Conservation (phyloP, 2,888 invertebrate species). For the Ophion ventricosus region DNA sequence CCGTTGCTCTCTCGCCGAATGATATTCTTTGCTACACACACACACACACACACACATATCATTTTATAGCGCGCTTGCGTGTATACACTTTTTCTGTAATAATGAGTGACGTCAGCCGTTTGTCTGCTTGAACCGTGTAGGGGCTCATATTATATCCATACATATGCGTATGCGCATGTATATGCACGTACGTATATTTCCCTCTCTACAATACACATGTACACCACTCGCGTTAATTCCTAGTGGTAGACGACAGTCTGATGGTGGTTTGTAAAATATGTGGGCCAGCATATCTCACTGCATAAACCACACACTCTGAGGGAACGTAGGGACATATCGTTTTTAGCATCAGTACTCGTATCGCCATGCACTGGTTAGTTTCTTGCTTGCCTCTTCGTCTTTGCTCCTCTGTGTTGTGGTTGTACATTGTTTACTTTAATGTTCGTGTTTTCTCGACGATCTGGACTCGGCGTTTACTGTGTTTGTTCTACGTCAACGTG, state of each 20-base stretch:
- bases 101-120: constrained; percentile 74
- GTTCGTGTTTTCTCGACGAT: constrained; percentile 34
- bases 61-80: constrained; percentile 8
- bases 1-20: constrained; percentile 38
- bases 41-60: background rate
- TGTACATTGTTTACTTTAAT: constrained; percentile 25
- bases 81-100: constrained; percentile 66
- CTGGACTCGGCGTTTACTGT: constrained; percentile 47
- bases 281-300: constrained; percentile 52
- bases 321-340: constrained; percentile 2
- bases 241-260: constrained; percentile 44
- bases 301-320: constrained; percentile 21
- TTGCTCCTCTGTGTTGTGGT: constrained; percentile 52
- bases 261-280: constrained; percentile 60
- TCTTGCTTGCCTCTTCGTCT: constrained; percentile 44
- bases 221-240: constrained; percentile 18
- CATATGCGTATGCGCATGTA: no score
- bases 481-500: constrained; percentile 42
- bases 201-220: no score
- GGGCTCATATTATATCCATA: no score
- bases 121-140: constrained; percentile 55
- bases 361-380: constrained; percentile 60
- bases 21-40: constrained; percentile 13
- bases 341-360: constrained; percentile 22
- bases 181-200: no score